Conservation (phyloP, 2,797 vertebrate species). For the Sebastes hubbsi region DNA sequence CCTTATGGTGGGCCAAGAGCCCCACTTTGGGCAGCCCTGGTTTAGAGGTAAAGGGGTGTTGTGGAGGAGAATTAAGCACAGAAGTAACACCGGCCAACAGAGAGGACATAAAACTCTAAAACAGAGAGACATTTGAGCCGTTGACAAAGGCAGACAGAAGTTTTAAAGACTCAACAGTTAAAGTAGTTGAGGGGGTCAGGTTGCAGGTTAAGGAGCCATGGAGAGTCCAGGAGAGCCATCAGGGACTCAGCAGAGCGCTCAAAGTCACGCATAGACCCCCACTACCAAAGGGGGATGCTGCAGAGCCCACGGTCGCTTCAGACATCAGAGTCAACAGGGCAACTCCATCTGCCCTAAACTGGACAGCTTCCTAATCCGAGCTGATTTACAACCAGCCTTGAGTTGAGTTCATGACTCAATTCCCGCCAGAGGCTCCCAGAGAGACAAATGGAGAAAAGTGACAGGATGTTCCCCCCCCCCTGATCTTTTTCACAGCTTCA, state of each 20-base stretch:
- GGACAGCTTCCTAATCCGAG: conserved; percentile 48
- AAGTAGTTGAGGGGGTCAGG: conserved; percentile 52
- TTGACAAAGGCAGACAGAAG: conserved; percentile 23
- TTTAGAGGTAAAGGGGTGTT: background rate
- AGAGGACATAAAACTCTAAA: conserved; percentile 38
- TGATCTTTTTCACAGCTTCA: conserved; percentile 47
- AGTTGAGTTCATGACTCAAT: conserved; percentile 53
- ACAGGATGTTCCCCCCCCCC: conserved; percentile 47
- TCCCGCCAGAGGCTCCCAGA: conserved; percentile 34
- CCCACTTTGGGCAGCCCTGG: too few species aligned
- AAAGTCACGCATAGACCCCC: conserved; percentile 43
- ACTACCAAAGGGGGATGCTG: background rate
- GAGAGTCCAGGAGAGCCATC: conserved; percentile 50
- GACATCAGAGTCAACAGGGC: conserved; percentile 36
- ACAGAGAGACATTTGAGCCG: conserved; percentile 45
- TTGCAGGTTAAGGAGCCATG: conserved; percentile 58
- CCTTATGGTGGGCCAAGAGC: too few species aligned
- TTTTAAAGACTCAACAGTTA: conserved; percentile 49
- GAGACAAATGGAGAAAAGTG: conserved; percentile 46
- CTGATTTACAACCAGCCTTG: conserved; percentile 56
- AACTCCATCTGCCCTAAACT: conserved; percentile 42
- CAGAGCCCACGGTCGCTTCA: conserved; percentile 26
- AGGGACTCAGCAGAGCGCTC: conserved; percentile 34
- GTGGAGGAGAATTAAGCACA: background rate
- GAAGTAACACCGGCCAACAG: background rate